Percentiles rank a stretch among this genome's conserved stretches.
Conservation (phyloP, 2,888 invertebrate genomes). For the Phortica magna region DNA sequence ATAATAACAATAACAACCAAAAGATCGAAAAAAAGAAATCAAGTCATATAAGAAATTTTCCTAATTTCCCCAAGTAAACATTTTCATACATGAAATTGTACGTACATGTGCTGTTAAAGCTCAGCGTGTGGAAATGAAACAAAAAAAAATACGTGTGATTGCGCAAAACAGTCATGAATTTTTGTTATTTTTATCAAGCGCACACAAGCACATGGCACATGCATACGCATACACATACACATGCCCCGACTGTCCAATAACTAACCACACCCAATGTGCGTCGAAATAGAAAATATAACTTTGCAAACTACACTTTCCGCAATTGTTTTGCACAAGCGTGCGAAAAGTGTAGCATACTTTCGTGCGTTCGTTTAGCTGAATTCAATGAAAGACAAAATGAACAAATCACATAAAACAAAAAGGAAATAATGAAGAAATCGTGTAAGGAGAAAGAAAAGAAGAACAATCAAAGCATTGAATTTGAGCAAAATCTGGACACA, state of each 20-base stretch:
- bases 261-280: slow-evolving; percentile 3
- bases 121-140: background rate
- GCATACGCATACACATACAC: no score
- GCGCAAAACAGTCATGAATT: background rate
- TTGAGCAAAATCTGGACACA: slow-evolving; percentile 65
- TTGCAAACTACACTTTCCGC: slow-evolving; percentile 67
- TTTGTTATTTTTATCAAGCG: background rate
- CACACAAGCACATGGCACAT: background rate
- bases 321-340: slow-evolving; percentile 63
- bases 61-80: slow-evolving; percentile 21
- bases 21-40: background rate
- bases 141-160: background rate
- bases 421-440: slow-evolving; percentile 9
- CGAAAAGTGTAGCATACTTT: slow-evolving; percentile 52
- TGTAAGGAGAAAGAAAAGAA: background rate
- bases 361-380: background rate
- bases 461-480: background rate
- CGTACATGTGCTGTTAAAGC: background rate
- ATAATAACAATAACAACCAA: background rate
- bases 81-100: slow-evolving; percentile 10
- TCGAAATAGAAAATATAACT: slow-evolving; percentile 32
- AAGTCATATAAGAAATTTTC: background rate
- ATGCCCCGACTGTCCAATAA: background rate
- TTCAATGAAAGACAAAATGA: slow-evolving; percentile 35
- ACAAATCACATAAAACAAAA: background rate